Percentiles rank a stretch among this genome's conserved stretches.
Conservation (phyloP, 2,113 vertebrate species). For the Empidonax alnorum region DNA sequence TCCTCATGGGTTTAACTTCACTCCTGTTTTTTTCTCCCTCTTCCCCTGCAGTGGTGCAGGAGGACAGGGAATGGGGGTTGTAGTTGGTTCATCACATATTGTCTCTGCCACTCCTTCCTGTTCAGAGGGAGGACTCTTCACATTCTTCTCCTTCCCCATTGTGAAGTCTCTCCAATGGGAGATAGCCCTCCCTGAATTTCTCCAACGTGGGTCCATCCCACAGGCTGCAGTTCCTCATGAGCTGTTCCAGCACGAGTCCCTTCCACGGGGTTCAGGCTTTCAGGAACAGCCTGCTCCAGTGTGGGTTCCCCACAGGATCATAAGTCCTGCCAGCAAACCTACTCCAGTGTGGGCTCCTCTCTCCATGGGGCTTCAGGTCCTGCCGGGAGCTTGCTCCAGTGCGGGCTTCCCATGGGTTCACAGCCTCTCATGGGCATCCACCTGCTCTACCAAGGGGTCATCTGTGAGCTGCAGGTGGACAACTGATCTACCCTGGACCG, state of each 20-base stretch:
- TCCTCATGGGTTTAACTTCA: background rate
- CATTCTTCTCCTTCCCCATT: background rate
- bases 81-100: fast-evolving
- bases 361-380: background rate
- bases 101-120: background rate
- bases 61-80: background rate
- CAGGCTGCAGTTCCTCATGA: background rate
- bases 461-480: background rate
- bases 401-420: background rate
- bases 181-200: background rate
- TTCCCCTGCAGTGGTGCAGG: background rate
- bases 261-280: background rate
- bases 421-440: background rate
- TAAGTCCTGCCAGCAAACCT: background rate
- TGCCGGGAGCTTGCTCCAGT: background rate
- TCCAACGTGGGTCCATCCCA: fast-evolving
- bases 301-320: background rate
- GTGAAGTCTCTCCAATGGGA: background rate
- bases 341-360: background rate
- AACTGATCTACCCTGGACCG: background rate
- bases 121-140: background rate
- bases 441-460: fast-evolving
- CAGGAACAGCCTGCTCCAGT: background rate
- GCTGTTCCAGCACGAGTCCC: fast-evolving
- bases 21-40: background rate